Conservation (phyloP, 2,113 vertebrate species). For the Erpornis zantholeuca region DNA sequence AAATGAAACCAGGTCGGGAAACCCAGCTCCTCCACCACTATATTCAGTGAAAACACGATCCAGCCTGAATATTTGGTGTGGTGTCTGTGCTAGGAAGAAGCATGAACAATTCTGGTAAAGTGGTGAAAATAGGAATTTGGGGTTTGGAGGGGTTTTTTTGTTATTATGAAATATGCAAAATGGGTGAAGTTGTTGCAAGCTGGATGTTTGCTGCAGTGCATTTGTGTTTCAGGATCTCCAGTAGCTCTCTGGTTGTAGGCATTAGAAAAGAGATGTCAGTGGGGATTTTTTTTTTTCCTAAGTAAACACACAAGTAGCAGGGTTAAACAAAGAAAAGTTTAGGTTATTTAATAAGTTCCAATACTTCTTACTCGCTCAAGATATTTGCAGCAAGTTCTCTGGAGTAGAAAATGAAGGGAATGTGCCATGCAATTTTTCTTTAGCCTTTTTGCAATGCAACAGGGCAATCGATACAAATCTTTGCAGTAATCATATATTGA, state of each 20-base stretch:
- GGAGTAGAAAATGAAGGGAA: conserved; percentile 66
- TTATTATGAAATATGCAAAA: background rate
- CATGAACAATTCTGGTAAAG: background rate
- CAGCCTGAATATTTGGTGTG: background rate
- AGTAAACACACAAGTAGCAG: background rate
- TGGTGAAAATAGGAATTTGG: background rate
- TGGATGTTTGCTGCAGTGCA: background rate
- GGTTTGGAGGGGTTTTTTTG: background rate
- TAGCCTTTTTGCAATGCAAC: conserved; percentile 84
- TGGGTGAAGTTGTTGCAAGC: background rate
- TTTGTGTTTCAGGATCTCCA: background rate
- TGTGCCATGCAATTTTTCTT: conserved; percentile 75
- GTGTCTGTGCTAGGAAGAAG: background rate
- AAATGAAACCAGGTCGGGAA: background rate
- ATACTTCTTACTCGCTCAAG: conserved; percentile 42
- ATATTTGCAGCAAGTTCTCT: conserved; percentile 53
- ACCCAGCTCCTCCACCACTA: background rate
- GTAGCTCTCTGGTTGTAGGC: background rate
- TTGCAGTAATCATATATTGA: conserved; percentile 97
- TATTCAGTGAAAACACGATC: background rate
- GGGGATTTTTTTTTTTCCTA: background rate
- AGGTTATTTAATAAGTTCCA: conserved; percentile 63
- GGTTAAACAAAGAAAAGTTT: conserved; percentile 63
- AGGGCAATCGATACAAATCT: conserved; percentile 86
- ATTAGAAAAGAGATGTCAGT: background rate